Percentiles rank a stretch among this genome's conserved stretches.
phyloP scores from a whole-genome alignment of 2,797 vertebrate species.

The Tapera naevia region DNA sequence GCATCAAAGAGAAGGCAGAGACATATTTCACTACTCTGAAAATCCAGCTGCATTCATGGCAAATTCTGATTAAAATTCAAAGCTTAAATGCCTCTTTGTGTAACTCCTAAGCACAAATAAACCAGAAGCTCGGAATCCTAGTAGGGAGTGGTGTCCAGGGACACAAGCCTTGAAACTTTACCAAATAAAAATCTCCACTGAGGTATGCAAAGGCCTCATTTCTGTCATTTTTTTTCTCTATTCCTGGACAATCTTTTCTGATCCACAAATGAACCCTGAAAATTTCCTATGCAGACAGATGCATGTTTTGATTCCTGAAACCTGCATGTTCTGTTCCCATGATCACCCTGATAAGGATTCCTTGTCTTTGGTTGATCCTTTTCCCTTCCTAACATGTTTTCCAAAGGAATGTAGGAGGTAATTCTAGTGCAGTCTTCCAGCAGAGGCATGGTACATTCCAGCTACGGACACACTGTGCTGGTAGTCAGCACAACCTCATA shows the following conservation, averaged over 20 bases:
- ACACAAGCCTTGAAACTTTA: slow-evolving; percentile 61
- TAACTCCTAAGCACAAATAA: slow-evolving; percentile 78
- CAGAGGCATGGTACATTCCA: slow-evolving; percentile 60
- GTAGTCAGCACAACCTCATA: neutral
- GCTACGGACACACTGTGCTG: neutral
- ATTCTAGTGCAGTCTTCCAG: slow-evolving; percentile 57
- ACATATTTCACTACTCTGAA: slow-evolving; percentile 46
- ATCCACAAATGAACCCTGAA: neutral
- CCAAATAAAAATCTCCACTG: slow-evolving; percentile 57
- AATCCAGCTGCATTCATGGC: slow-evolving; percentile 46
- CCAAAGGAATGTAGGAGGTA: slow-evolving; percentile 3
- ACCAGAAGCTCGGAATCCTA: slow-evolving; percentile 84
- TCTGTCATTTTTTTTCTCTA: neutral
- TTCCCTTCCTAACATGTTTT: slow-evolving; percentile 57
- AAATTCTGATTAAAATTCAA: slow-evolving; percentile 58
- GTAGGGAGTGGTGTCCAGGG: slow-evolving; percentile 73
- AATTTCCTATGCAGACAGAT: neutral
- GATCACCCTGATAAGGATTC: slow-evolving; percentile 68
- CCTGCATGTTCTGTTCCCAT: slow-evolving; percentile 63
- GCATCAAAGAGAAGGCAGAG: slow-evolving; percentile 35
- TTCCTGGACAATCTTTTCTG: slow-evolving; percentile 6
- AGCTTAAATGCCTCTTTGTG: slow-evolving; percentile 85
- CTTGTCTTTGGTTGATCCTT: slow-evolving; percentile 76
- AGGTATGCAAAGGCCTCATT: neutral
- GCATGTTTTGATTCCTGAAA: neutral